Evolutionary conservation across 2,888 invertebrate genomes (phyloP).

Genomic region (Anoncus sp.): DNA sequence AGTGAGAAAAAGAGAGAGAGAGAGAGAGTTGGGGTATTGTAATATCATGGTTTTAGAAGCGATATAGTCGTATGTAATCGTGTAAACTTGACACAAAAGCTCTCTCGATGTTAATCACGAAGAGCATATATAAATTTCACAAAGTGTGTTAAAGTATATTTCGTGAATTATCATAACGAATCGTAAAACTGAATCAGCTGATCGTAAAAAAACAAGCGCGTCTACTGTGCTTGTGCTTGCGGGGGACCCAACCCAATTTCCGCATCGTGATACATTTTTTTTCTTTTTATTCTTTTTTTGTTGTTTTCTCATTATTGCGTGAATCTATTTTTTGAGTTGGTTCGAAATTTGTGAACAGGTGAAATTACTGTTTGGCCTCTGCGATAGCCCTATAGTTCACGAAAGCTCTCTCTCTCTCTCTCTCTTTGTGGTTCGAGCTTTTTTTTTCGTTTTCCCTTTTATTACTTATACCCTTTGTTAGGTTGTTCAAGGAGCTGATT

Average conservation of each 20-base stretch:
- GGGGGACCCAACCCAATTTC: constrained; percentile 59
- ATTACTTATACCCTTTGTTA: too few relatives aligned
- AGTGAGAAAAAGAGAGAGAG: constrained; percentile 1
- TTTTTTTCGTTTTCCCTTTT: too few relatives aligned
- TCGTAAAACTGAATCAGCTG: too few relatives aligned
- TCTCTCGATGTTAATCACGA: neutral
- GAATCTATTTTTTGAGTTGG: neutral
- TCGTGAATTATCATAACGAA: constrained; percentile 17
- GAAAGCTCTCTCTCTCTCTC: neutral
- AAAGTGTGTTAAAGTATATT: constrained; percentile 7
- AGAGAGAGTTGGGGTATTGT: neutral
- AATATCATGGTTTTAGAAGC: constrained; percentile 15
- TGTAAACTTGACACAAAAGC: constrained; percentile 11
- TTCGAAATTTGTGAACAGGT: constrained; percentile 36
- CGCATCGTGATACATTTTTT: constrained; percentile 25
- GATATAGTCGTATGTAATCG: neutral
- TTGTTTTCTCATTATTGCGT: neutral
- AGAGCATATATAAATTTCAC: constrained; percentile 19
- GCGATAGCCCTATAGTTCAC: too few relatives aligned
- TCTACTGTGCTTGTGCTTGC: neutral
- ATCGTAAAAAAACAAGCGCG: constrained; percentile 35
- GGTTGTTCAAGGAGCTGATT: too few relatives aligned
- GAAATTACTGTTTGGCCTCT: neutral
- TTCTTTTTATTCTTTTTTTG: neutral
- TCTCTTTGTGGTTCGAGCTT: neutral